These are phyloP conservation scores for Phrynocephalus guinanensis DNA, from an alignment of 2,797 vertebrate species.

Conservation along the genomic window DNA sequence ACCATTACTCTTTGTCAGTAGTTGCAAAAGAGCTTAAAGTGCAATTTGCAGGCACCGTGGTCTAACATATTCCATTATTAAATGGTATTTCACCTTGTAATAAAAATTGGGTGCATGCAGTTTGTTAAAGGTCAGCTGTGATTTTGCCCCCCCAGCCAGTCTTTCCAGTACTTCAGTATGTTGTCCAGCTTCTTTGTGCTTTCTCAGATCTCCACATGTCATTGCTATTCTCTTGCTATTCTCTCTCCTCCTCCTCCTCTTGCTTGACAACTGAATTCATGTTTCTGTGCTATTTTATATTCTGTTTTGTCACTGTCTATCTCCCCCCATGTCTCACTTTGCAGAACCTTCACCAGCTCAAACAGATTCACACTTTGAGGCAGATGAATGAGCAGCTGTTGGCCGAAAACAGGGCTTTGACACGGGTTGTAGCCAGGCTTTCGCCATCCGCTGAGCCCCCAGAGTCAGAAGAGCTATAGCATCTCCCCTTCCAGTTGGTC, in stretches of 20 bases:
- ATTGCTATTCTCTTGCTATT: conserved; percentile 24
- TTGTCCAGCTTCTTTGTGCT: conserved; percentile 15
- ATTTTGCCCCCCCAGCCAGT: neutral
- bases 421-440: conserved; percentile 89
- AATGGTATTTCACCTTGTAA: conserved; percentile 19
- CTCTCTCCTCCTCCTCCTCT: neutral
- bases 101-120: neutral
- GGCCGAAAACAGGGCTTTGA: conserved; percentile 94
- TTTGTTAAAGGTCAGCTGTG: neutral
- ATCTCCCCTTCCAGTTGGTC: conserved; percentile 75
- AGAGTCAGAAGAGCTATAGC: conserved; percentile 92
- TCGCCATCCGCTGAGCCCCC: conserved; percentile 86
- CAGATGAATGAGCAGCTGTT: conserved; percentile 90
- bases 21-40: neutral
- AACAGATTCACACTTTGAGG: conserved; percentile 90
- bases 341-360: conserved; percentile 91
- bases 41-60: neutral
- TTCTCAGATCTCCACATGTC: conserved; percentile 42
- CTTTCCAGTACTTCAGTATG: neutral
- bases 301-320: conserved; percentile 72
- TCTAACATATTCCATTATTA: neutral
- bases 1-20: neutral
- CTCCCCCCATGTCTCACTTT: conserved; percentile 77
- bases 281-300: conserved; percentile 71
- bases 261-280: conserved; percentile 65